Conservation (phyloP, 2,888 invertebrate genomes). For the Nemotelus nigrinus region DNA sequence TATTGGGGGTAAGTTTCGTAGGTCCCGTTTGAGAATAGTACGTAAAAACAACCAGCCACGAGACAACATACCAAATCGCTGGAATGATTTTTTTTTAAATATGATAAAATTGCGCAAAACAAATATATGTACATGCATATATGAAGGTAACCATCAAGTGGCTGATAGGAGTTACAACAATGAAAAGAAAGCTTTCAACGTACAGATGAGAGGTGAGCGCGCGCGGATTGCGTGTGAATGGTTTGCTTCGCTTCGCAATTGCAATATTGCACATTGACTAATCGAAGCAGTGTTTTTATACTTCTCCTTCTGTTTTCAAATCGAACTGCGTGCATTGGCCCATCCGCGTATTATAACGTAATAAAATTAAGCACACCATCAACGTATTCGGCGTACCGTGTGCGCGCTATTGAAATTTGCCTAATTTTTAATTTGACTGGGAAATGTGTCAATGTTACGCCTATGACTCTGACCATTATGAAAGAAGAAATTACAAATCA, state of each 20-base stretch:
- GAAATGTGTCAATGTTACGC: conserved; percentile 33
- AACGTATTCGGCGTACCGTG: conserved; percentile 22
- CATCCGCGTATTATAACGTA: conserved; percentile 38
- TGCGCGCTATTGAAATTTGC: conserved; percentile 27
- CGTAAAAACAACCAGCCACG: no score
- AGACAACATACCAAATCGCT: not conserved
- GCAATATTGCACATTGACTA: conserved; percentile 39
- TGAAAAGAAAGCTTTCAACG: conserved; percentile 9
- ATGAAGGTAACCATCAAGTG: no score
- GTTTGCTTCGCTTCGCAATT: conserved; percentile 14
- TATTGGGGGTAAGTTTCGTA: no score
- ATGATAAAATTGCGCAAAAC: conserved; percentile 23
- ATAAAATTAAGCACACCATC: conserved; percentile 34
- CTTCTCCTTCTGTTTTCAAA: not conserved
- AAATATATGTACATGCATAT: not conserved
- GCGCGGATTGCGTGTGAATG: conserved; percentile 20
- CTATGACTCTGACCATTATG: not conserved
- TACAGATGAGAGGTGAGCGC: not conserved
- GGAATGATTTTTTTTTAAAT: conserved; percentile 3
- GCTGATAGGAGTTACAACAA: not conserved
- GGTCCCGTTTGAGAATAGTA: no score
- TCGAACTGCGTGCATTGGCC: conserved; percentile 13
- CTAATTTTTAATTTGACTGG: conserved; percentile 31
- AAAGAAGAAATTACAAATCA: not conserved
- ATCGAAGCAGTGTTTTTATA: conserved; percentile 12